Evolutionary conservation across 2,888 invertebrate species (phyloP).

Genomic region (Microplitis manilae): DNA sequence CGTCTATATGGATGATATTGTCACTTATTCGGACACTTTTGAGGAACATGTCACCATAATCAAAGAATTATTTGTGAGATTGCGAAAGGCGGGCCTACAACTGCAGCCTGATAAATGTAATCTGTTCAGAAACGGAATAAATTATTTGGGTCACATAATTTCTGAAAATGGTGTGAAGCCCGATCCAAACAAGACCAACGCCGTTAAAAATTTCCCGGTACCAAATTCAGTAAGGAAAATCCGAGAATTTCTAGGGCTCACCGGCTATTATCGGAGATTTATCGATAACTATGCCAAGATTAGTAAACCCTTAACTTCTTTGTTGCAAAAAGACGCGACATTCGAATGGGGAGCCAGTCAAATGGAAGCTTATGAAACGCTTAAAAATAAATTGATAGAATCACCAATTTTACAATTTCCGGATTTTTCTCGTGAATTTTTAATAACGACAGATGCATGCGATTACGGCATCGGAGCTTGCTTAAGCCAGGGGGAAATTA

Average conservation of each 20-base stretch:
- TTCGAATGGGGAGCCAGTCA: not conserved
- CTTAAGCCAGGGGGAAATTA: conserved; percentile 55
- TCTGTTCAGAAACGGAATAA: not conserved
- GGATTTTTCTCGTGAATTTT: conserved; percentile 31
- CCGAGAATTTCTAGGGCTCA: conserved; percentile 38
- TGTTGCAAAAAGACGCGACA: conserved; percentile 28
- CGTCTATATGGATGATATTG: conserved; percentile 5
- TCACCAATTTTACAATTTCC: conserved; percentile 35
- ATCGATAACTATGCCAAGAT: conserved; percentile 15
- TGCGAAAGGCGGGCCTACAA: conserved; percentile 7
- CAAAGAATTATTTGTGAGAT: not conserved
- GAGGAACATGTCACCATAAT: not conserved
- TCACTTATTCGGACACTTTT: not conserved
- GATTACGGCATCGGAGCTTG: conserved; percentile 42
- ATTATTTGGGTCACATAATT: conserved; percentile 12
- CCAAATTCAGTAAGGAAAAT: conserved; percentile 26
- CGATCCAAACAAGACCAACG: conserved; percentile 1
- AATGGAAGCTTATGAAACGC: not conserved
- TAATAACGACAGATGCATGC: conserved; percentile 10
- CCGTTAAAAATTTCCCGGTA: conserved; percentile 1
- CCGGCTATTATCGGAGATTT: conserved; percentile 39
- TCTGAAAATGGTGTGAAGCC: not conserved
- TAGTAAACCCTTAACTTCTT: conserved; percentile 31
- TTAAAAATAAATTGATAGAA: conserved; percentile 37
- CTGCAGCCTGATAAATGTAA: conserved; percentile 17